These are phyloP conservation scores for Bagarius yarrelli DNA, from an alignment of 2,113 vertebrate genomes.

Conservation along the genomic window DNA sequence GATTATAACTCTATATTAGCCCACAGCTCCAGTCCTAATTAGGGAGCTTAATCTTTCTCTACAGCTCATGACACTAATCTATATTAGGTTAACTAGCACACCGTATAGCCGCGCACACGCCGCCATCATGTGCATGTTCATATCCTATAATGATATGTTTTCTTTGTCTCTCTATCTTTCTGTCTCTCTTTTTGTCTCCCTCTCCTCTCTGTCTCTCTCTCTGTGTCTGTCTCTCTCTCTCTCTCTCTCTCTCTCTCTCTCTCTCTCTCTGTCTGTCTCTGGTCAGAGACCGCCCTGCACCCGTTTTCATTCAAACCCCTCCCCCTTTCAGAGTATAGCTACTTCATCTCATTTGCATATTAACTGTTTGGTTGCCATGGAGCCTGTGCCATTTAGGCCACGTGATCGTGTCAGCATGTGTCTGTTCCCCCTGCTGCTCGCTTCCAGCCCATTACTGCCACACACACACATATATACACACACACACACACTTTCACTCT, in stretches of 20 bases:
- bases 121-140: neutral
- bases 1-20: slow-evolving; percentile 48
- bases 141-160: neutral
- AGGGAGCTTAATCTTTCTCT: slow-evolving; percentile 48
- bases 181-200: neutral
- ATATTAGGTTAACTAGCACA: slow-evolving; percentile 52
- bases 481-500: neutral
- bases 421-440: slow-evolving; percentile 23
- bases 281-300: slow-evolving; percentile 36
- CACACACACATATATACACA: neutral
- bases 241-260: slow-evolving; percentile 48
- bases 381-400: slow-evolving; percentile 56
- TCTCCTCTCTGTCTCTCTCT: neutral
- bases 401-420: slow-evolving; percentile 62
- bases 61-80: slow-evolving; percentile 41
- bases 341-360: slow-evolving; percentile 70
- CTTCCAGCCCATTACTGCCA: slow-evolving; percentile 18
- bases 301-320: slow-evolving; percentile 60
- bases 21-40: slow-evolving; percentile 58
- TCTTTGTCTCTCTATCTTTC: neutral
- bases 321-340: slow-evolving; percentile 59
- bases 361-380: slow-evolving; percentile 73
- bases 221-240: neutral
- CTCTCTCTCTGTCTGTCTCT: neutral
- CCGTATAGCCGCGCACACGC: slow-evolving; percentile 28